Conservation (phyloP, 1,140 invertebrate species). For the Lucilia sericata region DNA sequence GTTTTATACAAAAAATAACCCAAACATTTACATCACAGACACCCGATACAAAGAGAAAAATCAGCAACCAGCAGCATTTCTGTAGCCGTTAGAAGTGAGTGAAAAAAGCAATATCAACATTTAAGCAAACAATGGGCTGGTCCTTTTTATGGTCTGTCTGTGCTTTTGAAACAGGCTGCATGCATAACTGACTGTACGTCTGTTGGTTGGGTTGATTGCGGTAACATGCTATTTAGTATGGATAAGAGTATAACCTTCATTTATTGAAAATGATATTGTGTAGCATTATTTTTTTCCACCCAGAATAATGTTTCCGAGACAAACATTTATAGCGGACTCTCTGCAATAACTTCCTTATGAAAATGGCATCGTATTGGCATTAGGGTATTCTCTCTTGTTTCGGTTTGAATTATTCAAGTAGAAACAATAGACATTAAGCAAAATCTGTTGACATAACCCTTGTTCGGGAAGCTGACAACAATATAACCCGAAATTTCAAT, state of each 20-base stretch:
- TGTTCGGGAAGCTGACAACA: too few relatives aligned
- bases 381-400: too few relatives aligned
- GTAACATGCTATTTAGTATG: not conserved
- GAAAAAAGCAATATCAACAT: not conserved
- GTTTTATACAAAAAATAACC: not conserved
- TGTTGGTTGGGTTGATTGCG: not conserved
- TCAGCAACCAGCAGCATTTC: not conserved
- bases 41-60: not conserved
- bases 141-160: constrained; percentile 7
- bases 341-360: not conserved
- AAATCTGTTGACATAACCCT: too few relatives aligned
- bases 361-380: not conserved
- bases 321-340: not conserved
- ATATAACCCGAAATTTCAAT: too few relatives aligned
- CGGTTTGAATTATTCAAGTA: too few relatives aligned
- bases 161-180: not conserved
- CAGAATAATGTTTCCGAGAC: too few relatives aligned
- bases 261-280: constrained; percentile 7
- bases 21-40: not conserved
- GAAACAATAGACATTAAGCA: too few relatives aligned
- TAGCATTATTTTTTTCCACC: not conserved
- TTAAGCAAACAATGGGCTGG: constrained; percentile 23
- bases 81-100: not conserved
- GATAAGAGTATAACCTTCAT: not conserved
- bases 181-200: not conserved